Percentiles rank a stretch among this genome's conserved stretches.
Evolutionary conservation across 30 jellyfish, hydroid and myxozoan genomes (phyloP).

Genomic region (Mastigias papua): DNA sequence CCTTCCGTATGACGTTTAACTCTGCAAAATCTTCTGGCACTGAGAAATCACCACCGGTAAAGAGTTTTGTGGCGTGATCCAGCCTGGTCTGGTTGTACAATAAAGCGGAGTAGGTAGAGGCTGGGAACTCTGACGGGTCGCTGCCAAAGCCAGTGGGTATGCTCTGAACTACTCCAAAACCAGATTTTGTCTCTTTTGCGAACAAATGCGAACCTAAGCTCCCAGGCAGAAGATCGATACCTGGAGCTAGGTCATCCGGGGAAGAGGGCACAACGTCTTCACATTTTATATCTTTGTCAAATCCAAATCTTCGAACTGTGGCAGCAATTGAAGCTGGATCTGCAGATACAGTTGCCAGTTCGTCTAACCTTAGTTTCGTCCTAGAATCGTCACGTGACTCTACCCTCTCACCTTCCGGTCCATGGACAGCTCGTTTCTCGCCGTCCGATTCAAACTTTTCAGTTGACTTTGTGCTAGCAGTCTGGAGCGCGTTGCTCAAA

Average conservation of each 20-base stretch:
- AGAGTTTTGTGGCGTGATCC: constrained; percentile 60
- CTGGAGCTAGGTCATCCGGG: constrained; percentile 49
- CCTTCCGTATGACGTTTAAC: constrained; percentile 70
- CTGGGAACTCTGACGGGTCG: constrained; percentile 26
- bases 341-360: constrained; percentile 14
- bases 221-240: constrained; percentile 54
- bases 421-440: constrained; percentile 18
- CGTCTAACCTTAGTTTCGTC: constrained; percentile 46
- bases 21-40: constrained; percentile 71
- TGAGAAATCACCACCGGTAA: constrained; percentile 45
- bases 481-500: constrained; percentile 72
- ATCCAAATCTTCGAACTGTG: constrained; percentile 5
- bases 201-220: constrained; percentile 70
- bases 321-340: constrained; percentile 13
- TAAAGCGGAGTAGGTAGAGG: constrained; percentile 47
- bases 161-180: neutral
- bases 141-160: constrained; percentile 6
- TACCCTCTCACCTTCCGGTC: neutral
- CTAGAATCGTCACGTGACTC: constrained; percentile 53
- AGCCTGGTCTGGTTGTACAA: constrained; percentile 59
- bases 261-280: constrained; percentile 69
- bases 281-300: constrained; percentile 37
- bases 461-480: constrained; percentile 30
- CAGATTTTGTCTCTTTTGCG: constrained; percentile 33
- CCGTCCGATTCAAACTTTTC: constrained; percentile 46